Evolutionary conservation across 2,888 invertebrate species (phyloP).

Genomic region (Epirrita christyi): DNA sequence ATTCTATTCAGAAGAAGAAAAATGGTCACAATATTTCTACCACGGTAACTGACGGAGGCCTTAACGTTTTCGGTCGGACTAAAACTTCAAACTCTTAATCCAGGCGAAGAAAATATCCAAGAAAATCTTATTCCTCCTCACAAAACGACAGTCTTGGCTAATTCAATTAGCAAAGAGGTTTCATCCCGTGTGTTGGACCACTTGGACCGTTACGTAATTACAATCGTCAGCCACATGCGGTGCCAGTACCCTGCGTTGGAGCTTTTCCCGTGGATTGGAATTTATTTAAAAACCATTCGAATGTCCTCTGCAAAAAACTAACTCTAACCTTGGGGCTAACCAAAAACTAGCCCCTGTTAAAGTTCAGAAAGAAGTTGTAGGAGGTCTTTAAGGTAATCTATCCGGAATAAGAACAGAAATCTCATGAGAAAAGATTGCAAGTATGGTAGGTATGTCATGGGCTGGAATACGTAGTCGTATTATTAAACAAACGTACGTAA

Average conservation of each 20-base stretch:
- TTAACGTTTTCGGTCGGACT: neutral
- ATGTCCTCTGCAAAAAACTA: neutral
- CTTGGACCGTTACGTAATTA: slow-evolving; percentile 58
- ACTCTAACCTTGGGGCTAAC: neutral
- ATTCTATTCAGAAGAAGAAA: too few species aligned
- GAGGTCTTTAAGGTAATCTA: neutral
- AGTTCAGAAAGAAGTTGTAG: neutral
- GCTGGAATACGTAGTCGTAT: neutral
- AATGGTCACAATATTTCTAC: too few species aligned
- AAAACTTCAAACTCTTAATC: neutral
- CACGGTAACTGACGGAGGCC: too few species aligned
- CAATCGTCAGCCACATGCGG: slow-evolving; percentile 64
- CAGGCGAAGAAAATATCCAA: neutral
- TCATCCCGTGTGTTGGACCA: slow-evolving; percentile 48
- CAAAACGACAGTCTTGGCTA: slow-evolving; percentile 41
- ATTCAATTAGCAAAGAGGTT: slow-evolving; percentile 63
- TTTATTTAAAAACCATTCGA: neutral
- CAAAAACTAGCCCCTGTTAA: neutral
- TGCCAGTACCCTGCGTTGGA: slow-evolving; percentile 22
- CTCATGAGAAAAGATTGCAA: neutral
- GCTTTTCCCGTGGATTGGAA: slow-evolving; percentile 2
- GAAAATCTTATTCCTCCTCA: neutral
- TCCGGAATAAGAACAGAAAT: neutral
- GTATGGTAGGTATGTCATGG: too few species aligned
- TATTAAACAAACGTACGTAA: too few species aligned